Conservation (phyloP, 2,888 invertebrate genomes). For the Neoaliturus tenellus region DNA sequence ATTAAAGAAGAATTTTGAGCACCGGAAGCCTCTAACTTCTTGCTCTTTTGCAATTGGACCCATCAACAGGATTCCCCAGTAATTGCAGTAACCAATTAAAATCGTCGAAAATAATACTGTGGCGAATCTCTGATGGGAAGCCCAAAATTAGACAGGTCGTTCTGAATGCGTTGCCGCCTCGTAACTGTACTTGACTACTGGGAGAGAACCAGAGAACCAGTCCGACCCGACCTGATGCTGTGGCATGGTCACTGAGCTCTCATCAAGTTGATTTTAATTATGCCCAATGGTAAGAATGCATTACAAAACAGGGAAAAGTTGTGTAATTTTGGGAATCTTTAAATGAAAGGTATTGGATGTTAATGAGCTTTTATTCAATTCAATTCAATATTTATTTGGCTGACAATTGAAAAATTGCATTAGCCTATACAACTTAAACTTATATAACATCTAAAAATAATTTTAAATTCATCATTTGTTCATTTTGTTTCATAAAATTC, state of each 20-base stretch:
- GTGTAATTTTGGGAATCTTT: neutral
- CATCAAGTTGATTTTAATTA: neutral
- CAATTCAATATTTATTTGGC: too few relatives aligned
- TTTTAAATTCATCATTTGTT: too few relatives aligned
- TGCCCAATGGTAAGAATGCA: neutral
- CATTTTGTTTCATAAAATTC: too few relatives aligned
- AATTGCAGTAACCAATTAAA: neutral
- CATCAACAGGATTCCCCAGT: neutral
- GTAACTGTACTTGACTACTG: neutral
- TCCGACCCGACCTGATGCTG: neutral
- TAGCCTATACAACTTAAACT: too few relatives aligned
- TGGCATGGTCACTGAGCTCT: neutral
- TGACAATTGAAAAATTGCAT: too few relatives aligned
- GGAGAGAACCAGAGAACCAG: constrained; percentile 12
- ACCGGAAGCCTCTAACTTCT: too few relatives aligned
- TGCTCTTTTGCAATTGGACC: too few relatives aligned
- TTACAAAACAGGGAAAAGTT: neutral
- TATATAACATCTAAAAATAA: too few relatives aligned
- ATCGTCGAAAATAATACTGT: neutral
- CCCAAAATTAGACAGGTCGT: neutral
- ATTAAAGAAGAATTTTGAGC: too few relatives aligned
- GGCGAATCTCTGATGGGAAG: neutral
- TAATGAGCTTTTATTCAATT: too few relatives aligned
- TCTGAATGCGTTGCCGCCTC: neutral
- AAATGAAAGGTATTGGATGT: too few relatives aligned